Base-by-base conservation (phyloP, 2,113 vertebrate species). In the Alethe diademata region DNA sequence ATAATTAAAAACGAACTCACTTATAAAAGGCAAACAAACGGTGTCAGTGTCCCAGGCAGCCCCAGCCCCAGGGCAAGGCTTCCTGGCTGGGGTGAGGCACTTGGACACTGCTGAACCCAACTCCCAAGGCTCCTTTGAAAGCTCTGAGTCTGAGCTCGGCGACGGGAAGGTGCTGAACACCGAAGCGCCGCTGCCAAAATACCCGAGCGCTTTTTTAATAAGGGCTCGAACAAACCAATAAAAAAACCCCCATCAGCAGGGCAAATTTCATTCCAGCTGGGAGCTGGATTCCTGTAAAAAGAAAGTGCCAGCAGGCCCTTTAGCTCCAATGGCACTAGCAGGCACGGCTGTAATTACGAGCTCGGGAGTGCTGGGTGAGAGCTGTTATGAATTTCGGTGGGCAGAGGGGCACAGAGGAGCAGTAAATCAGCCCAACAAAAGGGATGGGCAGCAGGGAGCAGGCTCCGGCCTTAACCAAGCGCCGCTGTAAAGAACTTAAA, bases 351-450 rank as follows among this genome's bases (percentile, higher is more conserved):
- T 95, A 96, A 96, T 96, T 96, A 95, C 4, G 45, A 92, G 93
- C 88, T 74, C 70, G 78, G 42, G 38, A 50, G 62, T 50, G 90
- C 90, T 83, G 85, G 36, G 72, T 48, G 90, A 94, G 86, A 90
- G 94, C 95, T 53, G 94, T 90, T 96, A 92, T 88, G 95, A 53
- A 85, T 94, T 96, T 88, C 71, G 28, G 92, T 78, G 90, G 95
- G 96, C 92, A 96, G 88, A 95, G 82, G 93, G 95, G 90, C 95
- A 93, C 95, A 84, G 91, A 93, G 95, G 83, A 91, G 47, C 19
- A 78, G 95, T 97, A 97, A 97, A 96, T 96, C 96, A 92, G 83
- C 90, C 95, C 50, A 84, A 96, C 90, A 94, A 96, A 97, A 91
- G 92, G 92, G 75, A 57, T 1, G 25, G 90, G 93, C 94, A 95